Evolutionary conservation across 2,888 invertebrate genomes (phyloP).

Genomic region (Carterocephalus palaemon): DNA sequence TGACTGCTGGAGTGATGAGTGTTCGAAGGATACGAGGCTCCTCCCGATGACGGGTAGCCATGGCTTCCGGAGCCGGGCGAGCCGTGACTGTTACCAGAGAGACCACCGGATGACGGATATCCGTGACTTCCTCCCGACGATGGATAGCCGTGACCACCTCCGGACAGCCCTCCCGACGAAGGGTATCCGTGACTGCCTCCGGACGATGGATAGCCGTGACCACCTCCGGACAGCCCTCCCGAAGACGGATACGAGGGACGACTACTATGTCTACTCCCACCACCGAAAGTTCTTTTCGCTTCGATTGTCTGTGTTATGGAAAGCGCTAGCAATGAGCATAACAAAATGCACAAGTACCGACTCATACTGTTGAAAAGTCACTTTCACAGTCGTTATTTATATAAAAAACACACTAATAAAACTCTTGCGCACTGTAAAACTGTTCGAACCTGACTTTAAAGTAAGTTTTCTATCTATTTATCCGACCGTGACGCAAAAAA

Average conservation of each 20-base stretch:
- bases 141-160: constrained; percentile 39
- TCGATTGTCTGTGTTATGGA: constrained; percentile 38
- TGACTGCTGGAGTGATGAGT: constrained; percentile 34
- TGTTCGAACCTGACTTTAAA: too few species aligned
- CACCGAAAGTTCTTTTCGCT: constrained; percentile 38
- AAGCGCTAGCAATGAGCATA: constrained; percentile 49
- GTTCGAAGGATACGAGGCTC: constrained; percentile 30
- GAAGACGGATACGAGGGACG: constrained; percentile 31
- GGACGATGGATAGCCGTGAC: constrained; percentile 31
- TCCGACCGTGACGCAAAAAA: too few species aligned
- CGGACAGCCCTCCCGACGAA: constrained; percentile 30
- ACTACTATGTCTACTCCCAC: constrained; percentile 39
- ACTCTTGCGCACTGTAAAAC: constrained; percentile 40
- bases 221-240: constrained; percentile 27
- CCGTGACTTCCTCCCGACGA: constrained; percentile 37
- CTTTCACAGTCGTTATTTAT: constrained; percentile 18
- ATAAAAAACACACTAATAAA: constrained; percentile 2
- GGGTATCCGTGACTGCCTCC: constrained; percentile 36
- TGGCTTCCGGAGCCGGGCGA: constrained; percentile 41
- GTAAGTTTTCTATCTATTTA: too few species aligned
- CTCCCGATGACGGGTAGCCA: constrained; percentile 37
- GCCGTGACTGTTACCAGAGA: constrained; percentile 36
- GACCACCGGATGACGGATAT: constrained; percentile 36
- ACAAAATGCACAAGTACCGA: constrained; percentile 40
- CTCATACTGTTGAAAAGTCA: constrained; percentile 30